Evolutionary conservation across 2,888 invertebrate genomes (phyloP).

Genomic region (Lithodes maja): DNA sequence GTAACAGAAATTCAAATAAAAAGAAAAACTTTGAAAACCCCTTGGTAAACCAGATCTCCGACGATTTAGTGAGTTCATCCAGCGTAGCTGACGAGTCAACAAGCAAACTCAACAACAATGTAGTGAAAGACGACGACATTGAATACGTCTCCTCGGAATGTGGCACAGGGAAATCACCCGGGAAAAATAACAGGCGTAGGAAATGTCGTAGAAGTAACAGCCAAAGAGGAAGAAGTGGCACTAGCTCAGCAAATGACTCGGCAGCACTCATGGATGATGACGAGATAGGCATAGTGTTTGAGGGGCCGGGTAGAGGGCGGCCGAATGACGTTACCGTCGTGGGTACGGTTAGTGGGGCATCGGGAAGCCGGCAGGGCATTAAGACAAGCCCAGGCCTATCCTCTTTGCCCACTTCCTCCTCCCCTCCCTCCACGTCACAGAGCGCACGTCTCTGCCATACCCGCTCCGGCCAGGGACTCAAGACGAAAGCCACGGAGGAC

Average conservation of each 20-base stretch:
- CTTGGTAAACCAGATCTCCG: background rate
- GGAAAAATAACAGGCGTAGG: background rate
- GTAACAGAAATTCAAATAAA: background rate
- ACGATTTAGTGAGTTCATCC: background rate
- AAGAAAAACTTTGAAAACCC: background rate
- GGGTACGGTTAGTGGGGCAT: background rate
- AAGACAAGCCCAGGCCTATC: background rate
- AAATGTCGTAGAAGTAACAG: background rate
- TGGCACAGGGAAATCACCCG: background rate
- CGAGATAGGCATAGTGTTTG: conserved; percentile 31
- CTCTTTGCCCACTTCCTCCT: background rate
- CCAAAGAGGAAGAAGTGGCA: background rate
- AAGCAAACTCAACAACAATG: background rate
- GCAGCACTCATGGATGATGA: background rate
- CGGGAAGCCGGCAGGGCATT: background rate
- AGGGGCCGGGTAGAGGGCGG: background rate
- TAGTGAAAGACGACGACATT: background rate
- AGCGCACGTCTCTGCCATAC: conserved; percentile 12
- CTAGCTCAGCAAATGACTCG: background rate
- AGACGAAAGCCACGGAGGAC: conserved; percentile 6
- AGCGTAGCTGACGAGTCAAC: background rate
- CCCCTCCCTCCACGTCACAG: background rate
- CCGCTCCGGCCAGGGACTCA: conserved; percentile 24
- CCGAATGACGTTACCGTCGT: conserved; percentile 7
- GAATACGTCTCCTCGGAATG: background rate